Conservation (phyloP, 2,797 vertebrate species). For the Lagorchestes hirsutus region DNA sequence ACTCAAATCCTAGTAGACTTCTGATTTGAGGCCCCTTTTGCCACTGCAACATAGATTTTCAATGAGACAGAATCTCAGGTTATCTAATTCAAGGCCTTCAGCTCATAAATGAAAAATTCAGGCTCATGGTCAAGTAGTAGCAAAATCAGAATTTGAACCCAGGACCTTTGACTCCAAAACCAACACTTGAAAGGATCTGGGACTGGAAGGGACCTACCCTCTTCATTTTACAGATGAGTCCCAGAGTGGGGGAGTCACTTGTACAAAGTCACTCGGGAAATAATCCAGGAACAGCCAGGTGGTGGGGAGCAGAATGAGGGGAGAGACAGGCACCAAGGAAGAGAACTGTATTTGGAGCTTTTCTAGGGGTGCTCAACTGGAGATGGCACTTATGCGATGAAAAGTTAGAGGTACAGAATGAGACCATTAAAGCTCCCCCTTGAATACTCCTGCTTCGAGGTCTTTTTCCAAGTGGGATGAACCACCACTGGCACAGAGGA, state of each 20-base stretch:
- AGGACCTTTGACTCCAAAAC: not conserved
- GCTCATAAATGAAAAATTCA: not conserved
- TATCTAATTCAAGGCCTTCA: not conserved
- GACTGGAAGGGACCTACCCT: not conserved
- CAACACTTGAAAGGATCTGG: not conserved
- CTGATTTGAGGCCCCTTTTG: too few species aligned
- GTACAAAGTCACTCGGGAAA: not conserved
- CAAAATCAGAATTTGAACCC: not conserved
- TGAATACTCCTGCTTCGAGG: not conserved
- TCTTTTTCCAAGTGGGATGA: not conserved
- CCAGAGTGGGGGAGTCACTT: not conserved
- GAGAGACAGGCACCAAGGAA: too few species aligned
- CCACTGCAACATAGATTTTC: not conserved
- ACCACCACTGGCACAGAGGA: not conserved
- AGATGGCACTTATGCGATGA: not conserved
- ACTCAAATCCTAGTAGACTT: too few species aligned
- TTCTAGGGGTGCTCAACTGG: not conserved
- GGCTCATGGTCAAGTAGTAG: not conserved
- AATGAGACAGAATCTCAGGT: not conserved
- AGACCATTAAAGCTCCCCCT: not conserved
- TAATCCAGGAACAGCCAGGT: not conserved
- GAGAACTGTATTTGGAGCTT: not conserved
- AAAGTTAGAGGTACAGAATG: not conserved
- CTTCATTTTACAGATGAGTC: not conserved
- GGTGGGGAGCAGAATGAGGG: not conserved